phyloP scores from a whole-genome alignment of 2,113 vertebrate species.

The Brevimyrus niger region DNA sequence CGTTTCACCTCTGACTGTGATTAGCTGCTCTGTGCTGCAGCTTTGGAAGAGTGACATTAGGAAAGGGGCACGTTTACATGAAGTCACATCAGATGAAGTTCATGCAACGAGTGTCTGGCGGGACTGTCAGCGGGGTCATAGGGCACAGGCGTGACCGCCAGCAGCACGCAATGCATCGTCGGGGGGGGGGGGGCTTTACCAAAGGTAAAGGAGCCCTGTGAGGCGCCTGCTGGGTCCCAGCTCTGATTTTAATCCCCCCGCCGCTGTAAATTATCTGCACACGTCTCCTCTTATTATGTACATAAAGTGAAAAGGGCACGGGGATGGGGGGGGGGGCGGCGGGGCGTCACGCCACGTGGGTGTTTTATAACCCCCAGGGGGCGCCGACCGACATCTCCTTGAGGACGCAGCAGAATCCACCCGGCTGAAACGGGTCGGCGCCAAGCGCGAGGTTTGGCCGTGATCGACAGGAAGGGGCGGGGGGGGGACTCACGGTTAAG shows the following conservation, averaged over 20 bases:
- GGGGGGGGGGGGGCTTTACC: conserved; percentile 21
- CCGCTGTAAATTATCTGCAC: conserved; percentile 45
- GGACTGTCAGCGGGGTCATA: not conserved
- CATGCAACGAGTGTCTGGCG: not conserved
- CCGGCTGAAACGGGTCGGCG: conserved; percentile 23
- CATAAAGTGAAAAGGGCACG: conserved; percentile 48
- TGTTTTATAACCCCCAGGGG: not conserved
- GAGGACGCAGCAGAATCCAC: conserved; percentile 29
- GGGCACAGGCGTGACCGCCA: not conserved
- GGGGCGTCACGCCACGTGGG: not conserved
- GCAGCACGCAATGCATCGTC: not conserved
- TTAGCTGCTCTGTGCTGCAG: not conserved
- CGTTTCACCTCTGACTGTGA: not conserved
- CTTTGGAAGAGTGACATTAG: not conserved
- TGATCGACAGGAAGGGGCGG: conserved; percentile 28
- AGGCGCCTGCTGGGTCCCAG: conserved; percentile 42
- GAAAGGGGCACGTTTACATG: not conserved
- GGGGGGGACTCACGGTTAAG: conserved; percentile 14
- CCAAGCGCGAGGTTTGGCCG: conserved; percentile 28
- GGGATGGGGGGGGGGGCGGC: conserved; percentile 21
- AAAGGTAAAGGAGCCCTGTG: conserved; percentile 37
- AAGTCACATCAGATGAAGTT: not conserved
- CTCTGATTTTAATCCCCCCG: conserved; percentile 48
- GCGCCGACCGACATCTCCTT: not conserved
- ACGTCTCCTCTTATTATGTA: conserved; percentile 43